phyloP scores from a whole-genome alignment of 1,140 invertebrate species.

The Heliothis virescens region DNA sequence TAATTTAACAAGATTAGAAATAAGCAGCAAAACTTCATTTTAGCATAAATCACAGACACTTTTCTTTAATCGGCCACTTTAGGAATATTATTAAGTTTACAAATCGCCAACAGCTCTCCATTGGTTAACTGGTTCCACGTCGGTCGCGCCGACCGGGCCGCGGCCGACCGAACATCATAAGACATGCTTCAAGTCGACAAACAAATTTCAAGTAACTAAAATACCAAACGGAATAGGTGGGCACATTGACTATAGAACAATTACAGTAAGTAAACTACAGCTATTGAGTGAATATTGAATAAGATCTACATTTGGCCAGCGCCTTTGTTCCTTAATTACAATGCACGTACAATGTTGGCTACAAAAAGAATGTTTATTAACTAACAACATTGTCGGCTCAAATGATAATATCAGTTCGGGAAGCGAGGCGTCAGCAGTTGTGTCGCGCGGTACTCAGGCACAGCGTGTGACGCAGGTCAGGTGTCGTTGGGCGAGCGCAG shows the following conservation, averaged over 20 bases:
- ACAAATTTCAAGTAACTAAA: conserved; percentile 57
- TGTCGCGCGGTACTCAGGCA: background rate
- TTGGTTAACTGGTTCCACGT: conserved; percentile 4
- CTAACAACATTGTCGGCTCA: conserved; percentile 20
- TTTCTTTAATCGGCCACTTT: conserved; percentile 69
- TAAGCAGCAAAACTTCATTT: conserved; percentile 80
- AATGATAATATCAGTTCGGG: conserved; percentile 53
- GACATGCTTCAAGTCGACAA: conserved; percentile 20
- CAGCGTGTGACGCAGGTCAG: conserved; percentile 56
- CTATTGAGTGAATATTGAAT: conserved; percentile 57
- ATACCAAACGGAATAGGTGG: conserved; percentile 74
- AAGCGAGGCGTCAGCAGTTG: conserved; percentile 39
- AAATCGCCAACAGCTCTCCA: conserved; percentile 20
- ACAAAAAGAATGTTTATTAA: conserved; percentile 24
- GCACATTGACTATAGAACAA: conserved; percentile 77
- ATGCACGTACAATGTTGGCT: conserved; percentile 34
- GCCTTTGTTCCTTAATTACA: conserved; percentile 51
- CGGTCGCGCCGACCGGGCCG: background rate
- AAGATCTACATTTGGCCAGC: conserved; percentile 57
- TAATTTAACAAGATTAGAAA: conserved; percentile 73
- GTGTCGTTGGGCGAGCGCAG: conserved; percentile 77
- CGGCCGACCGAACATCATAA: background rate
- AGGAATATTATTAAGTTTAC: conserved; percentile 38
- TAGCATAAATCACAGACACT: conserved; percentile 85
- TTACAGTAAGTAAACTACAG: conserved; percentile 61